These are phyloP conservation scores for Balearica regulorum DNA, from an alignment of 2,797 vertebrate species.

Conservation along the genomic window DNA sequence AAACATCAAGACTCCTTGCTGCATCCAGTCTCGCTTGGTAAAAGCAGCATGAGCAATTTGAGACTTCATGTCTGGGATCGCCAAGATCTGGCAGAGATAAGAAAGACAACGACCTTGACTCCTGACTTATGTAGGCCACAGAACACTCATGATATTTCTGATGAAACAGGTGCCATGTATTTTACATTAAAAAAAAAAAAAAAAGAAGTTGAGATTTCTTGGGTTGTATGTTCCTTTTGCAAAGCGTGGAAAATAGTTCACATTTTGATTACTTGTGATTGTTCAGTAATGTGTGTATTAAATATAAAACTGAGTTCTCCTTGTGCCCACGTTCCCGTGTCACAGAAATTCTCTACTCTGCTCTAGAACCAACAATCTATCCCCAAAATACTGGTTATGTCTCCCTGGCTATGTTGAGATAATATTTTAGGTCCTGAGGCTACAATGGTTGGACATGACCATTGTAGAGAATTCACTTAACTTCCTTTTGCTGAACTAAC, in stretches of 20 bases:
- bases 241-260: not conserved
- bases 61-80: not conserved
- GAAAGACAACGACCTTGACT: not conserved
- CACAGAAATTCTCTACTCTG: not conserved
- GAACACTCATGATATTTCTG: not conserved
- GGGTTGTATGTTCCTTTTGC: not conserved
- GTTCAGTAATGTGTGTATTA: not conserved
- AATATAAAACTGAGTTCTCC: not conserved
- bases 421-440: not conserved
- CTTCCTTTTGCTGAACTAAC: constrained; percentile 56
- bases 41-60: not conserved
- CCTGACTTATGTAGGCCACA: not conserved
- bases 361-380: not conserved
- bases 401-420: not conserved
- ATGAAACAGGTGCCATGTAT: not conserved
- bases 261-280: not conserved
- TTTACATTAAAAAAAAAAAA: not conserved
- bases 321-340: fast-evolving
- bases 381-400: not conserved
- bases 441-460: not conserved
- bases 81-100: not conserved
- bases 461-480: constrained; percentile 39
- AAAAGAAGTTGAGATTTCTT: not conserved
- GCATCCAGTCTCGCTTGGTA: not conserved
- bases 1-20: not conserved